phyloP scores from a whole-genome alignment of 2,888 invertebrate species.

The Cryptophagus acutangulus region DNA sequence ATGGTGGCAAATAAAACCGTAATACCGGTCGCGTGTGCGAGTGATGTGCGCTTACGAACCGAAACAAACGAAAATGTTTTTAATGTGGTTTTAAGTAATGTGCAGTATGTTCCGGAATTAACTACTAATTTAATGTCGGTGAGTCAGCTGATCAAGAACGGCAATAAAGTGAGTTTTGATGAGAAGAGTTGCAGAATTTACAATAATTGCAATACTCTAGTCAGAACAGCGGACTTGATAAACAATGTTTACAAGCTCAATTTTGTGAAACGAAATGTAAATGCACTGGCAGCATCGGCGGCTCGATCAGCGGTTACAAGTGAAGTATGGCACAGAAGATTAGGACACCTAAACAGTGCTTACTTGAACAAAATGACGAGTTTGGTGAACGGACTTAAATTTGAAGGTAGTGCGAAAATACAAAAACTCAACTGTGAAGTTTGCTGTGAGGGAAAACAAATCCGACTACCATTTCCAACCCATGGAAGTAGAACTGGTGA shows the following conservation, averaged over 20 bases:
- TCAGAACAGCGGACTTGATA: too few relatives aligned
- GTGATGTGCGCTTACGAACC: conserved; percentile 24
- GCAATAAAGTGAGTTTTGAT: conserved; percentile 23
- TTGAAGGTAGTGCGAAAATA: neutral
- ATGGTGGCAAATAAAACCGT: conserved; percentile 22
- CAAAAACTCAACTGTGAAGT: neutral
- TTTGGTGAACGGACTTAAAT: conserved; percentile 7
- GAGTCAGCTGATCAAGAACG: conserved; percentile 27
- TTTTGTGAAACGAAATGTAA: conserved; percentile 6
- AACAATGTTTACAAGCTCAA: conserved; percentile 22
- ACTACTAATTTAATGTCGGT: conserved; percentile 30
- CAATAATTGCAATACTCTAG: too few relatives aligned
- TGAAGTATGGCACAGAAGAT: conserved; percentile 10
- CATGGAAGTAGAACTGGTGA: neutral
- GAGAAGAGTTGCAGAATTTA: conserved; percentile 18
- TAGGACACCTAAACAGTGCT: conserved; percentile 4
- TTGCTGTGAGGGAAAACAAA: conserved; percentile 14
- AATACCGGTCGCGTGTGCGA: conserved; percentile 22
- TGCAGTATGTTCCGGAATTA: conserved; percentile 24
- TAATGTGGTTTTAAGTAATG: conserved; percentile 20
- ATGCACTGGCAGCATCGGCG: too few relatives aligned
- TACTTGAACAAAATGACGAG: conserved; percentile 7
- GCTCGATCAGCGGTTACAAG: too few relatives aligned
- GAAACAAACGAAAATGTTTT: conserved; percentile 12
- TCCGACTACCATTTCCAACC: neutral